Evolutionary conservation across 2,888 invertebrate species (phyloP), one percentile per base, ranked within the genome.

Genomic region (Xestoiulus laeticollis): DNA sequence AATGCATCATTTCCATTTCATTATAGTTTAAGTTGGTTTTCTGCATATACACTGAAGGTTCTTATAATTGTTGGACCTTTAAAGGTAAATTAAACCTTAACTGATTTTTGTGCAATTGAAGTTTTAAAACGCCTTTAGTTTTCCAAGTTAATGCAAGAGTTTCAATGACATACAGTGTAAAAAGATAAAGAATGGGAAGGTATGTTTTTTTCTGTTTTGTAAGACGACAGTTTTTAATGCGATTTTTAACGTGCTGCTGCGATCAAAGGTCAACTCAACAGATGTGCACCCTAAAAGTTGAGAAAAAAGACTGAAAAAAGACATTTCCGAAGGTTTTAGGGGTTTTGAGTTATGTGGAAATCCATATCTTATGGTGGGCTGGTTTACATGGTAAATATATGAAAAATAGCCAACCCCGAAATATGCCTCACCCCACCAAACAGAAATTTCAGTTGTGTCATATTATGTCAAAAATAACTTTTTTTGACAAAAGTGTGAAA

Each of bases 401-500:
- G 78, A 78, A 78, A 78, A 78, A 78, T 78, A 78, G 78, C 30
- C 78, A 78, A 30, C 30, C 30, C 78, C 78, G 78, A 78, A 78
- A 78, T 14, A 30, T 30, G 78, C 78, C 30, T 78, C 78, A 78
- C 78, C 78, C 78, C 78, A 78, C 26, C 12, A 30, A 78, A 78
- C 78, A 78, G 14, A 78, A 78, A 78, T 78, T 78, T 78, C 78
- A 78, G 78, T 78, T 78, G 78, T 78, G 78, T 78, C 30, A 78
- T 78, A 78, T 78, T 78, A 78, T 78, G 78, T 78, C 78, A 78
- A 78, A 78, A 78, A 78, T 78, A 78, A 78, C 78, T 78, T 78
- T 26, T 30, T 78, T 78, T 78, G 78, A 78, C 78, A 78, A 78
- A 78, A 78, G 78, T 78, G 78, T 78, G 78, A 78, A 78, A 78